Base-by-base conservation (phyloP, 2,113 vertebrate genomes). In the Nyctibius bracteatus region DNA sequence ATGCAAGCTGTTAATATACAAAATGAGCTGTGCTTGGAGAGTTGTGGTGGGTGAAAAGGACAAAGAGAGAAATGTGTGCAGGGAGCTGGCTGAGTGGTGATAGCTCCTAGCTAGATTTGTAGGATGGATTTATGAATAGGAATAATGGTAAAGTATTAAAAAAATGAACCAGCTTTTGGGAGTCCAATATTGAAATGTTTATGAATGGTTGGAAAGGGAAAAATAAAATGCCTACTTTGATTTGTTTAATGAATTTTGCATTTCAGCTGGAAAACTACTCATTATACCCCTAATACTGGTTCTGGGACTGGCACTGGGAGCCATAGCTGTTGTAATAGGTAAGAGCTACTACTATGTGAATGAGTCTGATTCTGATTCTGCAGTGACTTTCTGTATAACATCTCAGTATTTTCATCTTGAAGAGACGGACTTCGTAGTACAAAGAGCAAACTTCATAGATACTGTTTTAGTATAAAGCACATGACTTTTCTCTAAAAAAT, bases 261-360 rank as follows among this genome's bases (percentile, higher is more conserved):
- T 98, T 98, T 90, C 98, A 99, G 99, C 98, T 94, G 98, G 99
- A 95, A 99, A 99, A 96, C 96, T 99, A 94, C 98, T 99, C 82
- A 97, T 99, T 91, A 99, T 99, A 73, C 99, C 99, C 43, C 86
- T 99, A 95, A 98, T 99, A 97, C 91, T 99, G 95, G 97, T 99
- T 91, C 98, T 99, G 97, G 99, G 99, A 94, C 97, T 99, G 98
- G 99, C 99, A 94, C 96, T 99, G 67, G 99, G 99, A 98, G 98
- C 99, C 25, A 96, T 99, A 94, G 99, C 99, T 67, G 97, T 99
- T 97, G 99, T 99, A 93, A 98, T 99, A 97, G 99, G 99, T 99
- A 99, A 99, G 98, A 86, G 37, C 44, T 88, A 55, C 9, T n/a
- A n/a, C 3, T 82, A 25, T n/a, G 8, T 65, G 27, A 74, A 55